phyloP scores from a whole-genome alignment of 2,797 vertebrate species.

The Spinus olivaceus region DNA sequence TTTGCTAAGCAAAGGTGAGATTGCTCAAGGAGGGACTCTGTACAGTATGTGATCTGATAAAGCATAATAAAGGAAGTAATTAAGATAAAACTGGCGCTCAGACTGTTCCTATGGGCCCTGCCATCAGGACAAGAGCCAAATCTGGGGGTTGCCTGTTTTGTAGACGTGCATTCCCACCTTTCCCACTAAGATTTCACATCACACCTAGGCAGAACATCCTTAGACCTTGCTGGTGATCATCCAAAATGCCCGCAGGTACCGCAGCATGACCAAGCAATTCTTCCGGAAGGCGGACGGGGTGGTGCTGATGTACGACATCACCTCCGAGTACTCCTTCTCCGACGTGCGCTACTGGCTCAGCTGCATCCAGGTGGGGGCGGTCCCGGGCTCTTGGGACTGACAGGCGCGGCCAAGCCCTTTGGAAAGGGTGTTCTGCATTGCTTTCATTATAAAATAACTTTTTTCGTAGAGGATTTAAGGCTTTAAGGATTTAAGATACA shows the following conservation, averaged over 20 bases:
- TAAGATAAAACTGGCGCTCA: neutral
- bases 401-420: neutral
- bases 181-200: neutral
- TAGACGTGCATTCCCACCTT: neutral
- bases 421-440: neutral
- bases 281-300: slow-evolving; percentile 89
- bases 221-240: accelerated
- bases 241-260: slow-evolving; percentile 79
- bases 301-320: slow-evolving; percentile 93
- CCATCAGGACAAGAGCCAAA: neutral
- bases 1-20: neutral
- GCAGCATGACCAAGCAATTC: slow-evolving; percentile 87
- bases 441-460: accelerated
- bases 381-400: accelerated
- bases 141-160: neutral
- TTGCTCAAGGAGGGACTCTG: neutral
- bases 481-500: too few species aligned
- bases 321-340: slow-evolving; percentile 80
- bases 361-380: slow-evolving; percentile 82
- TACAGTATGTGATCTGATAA: neutral
- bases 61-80: neutral
- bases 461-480: neutral
- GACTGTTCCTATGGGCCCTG: neutral
- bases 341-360: slow-evolving; percentile 86
- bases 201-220: neutral